Conservation (phyloP, 2,113 vertebrate genomes). For the Protobothrops mucrosquamatus region DNA sequence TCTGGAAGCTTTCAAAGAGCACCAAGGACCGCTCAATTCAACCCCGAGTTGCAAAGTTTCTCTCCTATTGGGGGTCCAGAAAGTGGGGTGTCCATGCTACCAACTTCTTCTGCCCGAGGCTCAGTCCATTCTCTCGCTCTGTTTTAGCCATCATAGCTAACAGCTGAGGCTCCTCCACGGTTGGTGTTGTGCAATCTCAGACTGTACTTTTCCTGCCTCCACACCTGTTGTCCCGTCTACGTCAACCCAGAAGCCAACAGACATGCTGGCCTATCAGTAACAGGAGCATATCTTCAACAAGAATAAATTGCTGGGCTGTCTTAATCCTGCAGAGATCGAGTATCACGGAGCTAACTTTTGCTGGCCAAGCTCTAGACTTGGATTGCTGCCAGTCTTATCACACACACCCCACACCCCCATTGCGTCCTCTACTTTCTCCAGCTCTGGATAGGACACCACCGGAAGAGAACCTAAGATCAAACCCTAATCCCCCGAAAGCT, state of each 20-base stretch:
- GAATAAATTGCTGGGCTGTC: neutral
- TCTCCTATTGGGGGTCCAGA: neutral
- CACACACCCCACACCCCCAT: neutral
- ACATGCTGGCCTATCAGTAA: neutral
- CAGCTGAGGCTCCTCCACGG: neutral
- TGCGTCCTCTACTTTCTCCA: neutral
- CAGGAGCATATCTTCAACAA: neutral
- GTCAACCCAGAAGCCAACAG: neutral
- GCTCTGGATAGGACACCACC: neutral
- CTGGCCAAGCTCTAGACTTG: neutral
- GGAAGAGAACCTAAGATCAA: neutral
- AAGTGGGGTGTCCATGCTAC: neutral
- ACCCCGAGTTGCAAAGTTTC: neutral
- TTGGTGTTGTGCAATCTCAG: neutral
- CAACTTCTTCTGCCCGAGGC: neutral
- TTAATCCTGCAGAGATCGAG: neutral
- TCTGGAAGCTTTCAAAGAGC: neutral
- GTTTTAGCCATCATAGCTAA: neutral
- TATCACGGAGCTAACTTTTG: neutral
- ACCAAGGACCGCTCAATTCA: neutral
- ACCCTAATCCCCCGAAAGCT: neutral
- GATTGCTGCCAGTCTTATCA: neutral
- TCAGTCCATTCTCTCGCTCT: neutral
- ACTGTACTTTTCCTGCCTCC: neutral
- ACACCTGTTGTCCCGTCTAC: neutral